A percentile compares a stretch with the other conserved stretches of the same genome.
Conservation (phyloP, 2,113 vertebrate species). For the Raphicerus campestris region DNA sequence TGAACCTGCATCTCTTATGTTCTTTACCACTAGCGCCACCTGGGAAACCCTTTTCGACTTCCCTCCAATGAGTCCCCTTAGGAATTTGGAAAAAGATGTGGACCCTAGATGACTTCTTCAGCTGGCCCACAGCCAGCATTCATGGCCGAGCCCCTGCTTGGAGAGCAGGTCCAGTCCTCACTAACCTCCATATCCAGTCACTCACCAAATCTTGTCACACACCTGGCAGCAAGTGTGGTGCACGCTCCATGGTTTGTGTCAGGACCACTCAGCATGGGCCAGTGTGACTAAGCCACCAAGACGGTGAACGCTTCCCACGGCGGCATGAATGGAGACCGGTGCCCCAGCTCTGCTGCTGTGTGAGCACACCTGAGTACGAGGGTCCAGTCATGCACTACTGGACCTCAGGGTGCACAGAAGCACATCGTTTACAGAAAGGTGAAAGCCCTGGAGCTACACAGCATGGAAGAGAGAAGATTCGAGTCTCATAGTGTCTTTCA, state of each 20-base stretch:
- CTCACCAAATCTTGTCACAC: background rate
- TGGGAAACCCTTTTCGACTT: background rate
- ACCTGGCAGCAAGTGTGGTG: no score
- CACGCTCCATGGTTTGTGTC: no score
- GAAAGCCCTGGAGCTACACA: background rate
- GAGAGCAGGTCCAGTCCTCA: background rate
- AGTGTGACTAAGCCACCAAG: background rate
- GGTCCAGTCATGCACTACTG: accelerated
- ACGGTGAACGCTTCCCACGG: background rate
- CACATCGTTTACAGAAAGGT: background rate
- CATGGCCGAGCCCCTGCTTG: background rate
- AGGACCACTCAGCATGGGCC: background rate
- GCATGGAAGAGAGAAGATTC: background rate
- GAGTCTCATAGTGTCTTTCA: background rate
- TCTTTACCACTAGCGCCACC: background rate
- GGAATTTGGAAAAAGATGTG: background rate
- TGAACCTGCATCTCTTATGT: background rate
- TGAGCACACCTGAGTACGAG: accelerated
- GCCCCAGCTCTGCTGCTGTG: accelerated
- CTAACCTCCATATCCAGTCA: no score
- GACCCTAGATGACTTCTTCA: background rate
- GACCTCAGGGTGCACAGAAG: no score
- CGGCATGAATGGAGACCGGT: accelerated
- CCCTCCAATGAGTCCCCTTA: background rate
- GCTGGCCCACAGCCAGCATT: background rate